Percentiles rank a stretch among this genome's conserved stretches.
These are phyloP conservation scores for Drosophila sp. DNA, from an alignment of 1,140 invertebrate genomes.

Conservation along the genomic window DNA sequence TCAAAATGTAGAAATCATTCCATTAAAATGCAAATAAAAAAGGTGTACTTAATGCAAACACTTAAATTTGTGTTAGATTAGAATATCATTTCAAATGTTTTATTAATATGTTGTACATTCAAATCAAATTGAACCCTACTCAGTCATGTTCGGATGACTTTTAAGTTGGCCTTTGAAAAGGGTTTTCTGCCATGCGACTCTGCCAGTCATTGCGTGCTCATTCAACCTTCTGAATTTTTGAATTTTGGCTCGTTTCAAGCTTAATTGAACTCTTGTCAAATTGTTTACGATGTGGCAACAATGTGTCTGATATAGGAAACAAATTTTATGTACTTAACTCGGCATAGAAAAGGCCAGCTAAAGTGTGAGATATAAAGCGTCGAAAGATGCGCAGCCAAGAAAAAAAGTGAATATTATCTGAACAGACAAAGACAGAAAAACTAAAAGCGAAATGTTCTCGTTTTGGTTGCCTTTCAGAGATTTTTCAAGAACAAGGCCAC, in stretches of 20 bases:
- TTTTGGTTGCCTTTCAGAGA: slow-evolving; percentile 19
- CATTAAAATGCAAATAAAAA: background rate
- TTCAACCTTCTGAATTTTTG: slow-evolving; percentile 14
- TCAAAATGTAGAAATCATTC: too few species aligned
- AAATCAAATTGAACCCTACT: slow-evolving; percentile 42
- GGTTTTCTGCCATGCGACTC: slow-evolving; percentile 11
- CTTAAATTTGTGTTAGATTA: slow-evolving; percentile 4
- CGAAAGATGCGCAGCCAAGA: slow-evolving; percentile 14
- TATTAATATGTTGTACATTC: slow-evolving; percentile 21
- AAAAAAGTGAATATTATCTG: background rate
- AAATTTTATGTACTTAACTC: slow-evolving; percentile 43
- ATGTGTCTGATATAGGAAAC: slow-evolving; percentile 24
- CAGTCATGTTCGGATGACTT: slow-evolving; percentile 31
- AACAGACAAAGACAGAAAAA: slow-evolving; percentile 10
- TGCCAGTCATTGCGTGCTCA: slow-evolving; percentile 19
- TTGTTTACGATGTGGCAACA: slow-evolving; percentile 44
- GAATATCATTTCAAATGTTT: slow-evolving; percentile 33
- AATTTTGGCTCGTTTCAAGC: slow-evolving; percentile 45
- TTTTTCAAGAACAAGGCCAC: slow-evolving; percentile 38
- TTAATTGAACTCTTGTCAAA: slow-evolving; percentile 53
- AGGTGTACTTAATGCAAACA: background rate
- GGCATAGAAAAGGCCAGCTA: slow-evolving; percentile 8
- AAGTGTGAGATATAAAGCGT: slow-evolving; percentile 34
- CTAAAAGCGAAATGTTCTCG: slow-evolving; percentile 3
- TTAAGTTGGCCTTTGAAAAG: slow-evolving; percentile 33